phyloP scores from a whole-genome alignment of 2,113 vertebrate species.

The Eleginops maclovinus region DNA sequence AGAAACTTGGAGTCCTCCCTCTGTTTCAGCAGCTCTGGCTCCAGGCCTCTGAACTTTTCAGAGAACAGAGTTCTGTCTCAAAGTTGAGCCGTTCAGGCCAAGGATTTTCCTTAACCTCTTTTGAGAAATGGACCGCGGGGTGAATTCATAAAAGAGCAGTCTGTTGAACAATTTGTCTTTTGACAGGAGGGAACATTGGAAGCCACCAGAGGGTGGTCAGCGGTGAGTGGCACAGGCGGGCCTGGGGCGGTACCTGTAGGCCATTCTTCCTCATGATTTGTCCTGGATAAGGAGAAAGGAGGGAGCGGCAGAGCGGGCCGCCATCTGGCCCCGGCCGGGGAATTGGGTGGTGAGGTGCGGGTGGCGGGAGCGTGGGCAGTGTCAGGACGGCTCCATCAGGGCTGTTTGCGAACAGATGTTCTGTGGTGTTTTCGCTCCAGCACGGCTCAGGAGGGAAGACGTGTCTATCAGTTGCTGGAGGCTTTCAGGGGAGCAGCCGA shows the following conservation, averaged over 20 bases:
- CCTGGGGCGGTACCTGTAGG: conserved; percentile 92
- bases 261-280: conserved; percentile 85
- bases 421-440: conserved; percentile 92
- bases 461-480: conserved; percentile 91
- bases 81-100: conserved; percentile 85
- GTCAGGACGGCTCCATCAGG: conserved; percentile 96
- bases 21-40: conserved; percentile 24
- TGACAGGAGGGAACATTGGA: conserved; percentile 90
- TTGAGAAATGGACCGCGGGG: conserved; percentile 82
- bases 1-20: conserved; percentile 14
- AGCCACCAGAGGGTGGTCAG: conserved; percentile 88
- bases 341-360: conserved; percentile 90
- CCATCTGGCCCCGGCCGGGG: conserved; percentile 97
- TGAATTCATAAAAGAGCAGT: conserved; percentile 88
- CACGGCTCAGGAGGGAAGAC: conserved; percentile 93
- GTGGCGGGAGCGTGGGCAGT: conserved; percentile 83
- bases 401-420: conserved; percentile 99
- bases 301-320: conserved; percentile 66
- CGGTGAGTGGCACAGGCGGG: conserved; percentile 85
- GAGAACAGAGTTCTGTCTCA: conserved; percentile 76
- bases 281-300: conserved; percentile 74
- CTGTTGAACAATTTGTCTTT: conserved; percentile 92
- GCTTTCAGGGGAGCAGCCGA: conserved; percentile 70
- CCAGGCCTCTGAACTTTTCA: conserved; percentile 71
- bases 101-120: conserved; percentile 89